These are phyloP conservation scores for Tinea pellionella DNA, from an alignment of 2,888 invertebrate genomes.

Conservation along the genomic window DNA sequence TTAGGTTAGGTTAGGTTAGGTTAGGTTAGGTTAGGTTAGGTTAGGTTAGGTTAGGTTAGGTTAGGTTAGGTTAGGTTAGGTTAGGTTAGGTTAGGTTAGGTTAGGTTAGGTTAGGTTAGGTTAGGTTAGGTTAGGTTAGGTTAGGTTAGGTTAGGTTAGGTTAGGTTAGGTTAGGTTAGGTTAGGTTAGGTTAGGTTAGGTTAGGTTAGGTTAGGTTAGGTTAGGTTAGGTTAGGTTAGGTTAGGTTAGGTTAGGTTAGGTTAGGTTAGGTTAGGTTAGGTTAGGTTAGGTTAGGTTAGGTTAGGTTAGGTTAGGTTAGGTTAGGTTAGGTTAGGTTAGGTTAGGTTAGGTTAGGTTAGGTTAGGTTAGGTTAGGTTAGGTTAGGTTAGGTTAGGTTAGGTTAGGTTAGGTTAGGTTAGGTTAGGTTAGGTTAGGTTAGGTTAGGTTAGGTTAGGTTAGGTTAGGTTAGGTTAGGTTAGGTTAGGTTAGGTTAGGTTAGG, in stretches of 20 bases:
- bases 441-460: slow-evolving; percentile 16
- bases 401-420: slow-evolving; percentile 15
- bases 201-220: slow-evolving; percentile 12
- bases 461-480: slow-evolving; percentile 19
- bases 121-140: slow-evolving; percentile 16
- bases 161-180: slow-evolving; percentile 18
- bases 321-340: slow-evolving; percentile 18
- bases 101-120: slow-evolving; percentile 7
- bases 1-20: slow-evolving; percentile 16
- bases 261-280: slow-evolving; percentile 11
- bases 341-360: slow-evolving; percentile 17
- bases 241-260: slow-evolving; percentile 14
- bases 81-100: slow-evolving; percentile 13
- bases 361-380: slow-evolving; percentile 16
- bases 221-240: slow-evolving; percentile 10
- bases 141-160: slow-evolving; percentile 16
- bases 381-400: slow-evolving; percentile 15
- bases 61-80: slow-evolving; percentile 16
- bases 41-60: slow-evolving; percentile 16
- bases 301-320: slow-evolving; percentile 16
- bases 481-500: slow-evolving; percentile 18
- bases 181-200: slow-evolving; percentile 14
- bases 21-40: slow-evolving; percentile 15
- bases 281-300: slow-evolving; percentile 14
- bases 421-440: slow-evolving; percentile 16